Conservation (phyloP, 2,888 invertebrate species). For the Tipula vernalis region DNA sequence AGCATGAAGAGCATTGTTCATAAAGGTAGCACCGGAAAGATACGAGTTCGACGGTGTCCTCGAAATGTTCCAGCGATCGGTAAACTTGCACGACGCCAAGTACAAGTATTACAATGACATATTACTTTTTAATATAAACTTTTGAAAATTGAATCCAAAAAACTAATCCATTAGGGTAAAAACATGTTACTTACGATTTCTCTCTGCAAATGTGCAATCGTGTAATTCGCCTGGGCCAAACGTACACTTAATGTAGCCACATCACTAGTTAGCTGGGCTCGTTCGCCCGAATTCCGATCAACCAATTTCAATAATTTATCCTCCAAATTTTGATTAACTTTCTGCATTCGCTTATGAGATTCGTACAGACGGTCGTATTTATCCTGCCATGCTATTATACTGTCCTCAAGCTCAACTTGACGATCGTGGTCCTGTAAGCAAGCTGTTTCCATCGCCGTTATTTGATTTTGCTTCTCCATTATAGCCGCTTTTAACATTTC, state of each 20-base stretch:
- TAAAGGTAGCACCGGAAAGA: no score
- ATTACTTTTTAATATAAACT: no score
- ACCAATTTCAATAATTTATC: conserved; percentile 87
- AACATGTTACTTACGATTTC: conserved; percentile 56
- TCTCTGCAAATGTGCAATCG: conserved; percentile 67
- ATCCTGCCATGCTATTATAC: conserved; percentile 77
- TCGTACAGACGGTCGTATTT: conserved; percentile 88
- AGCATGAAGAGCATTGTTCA: no score
- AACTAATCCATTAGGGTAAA: no score
- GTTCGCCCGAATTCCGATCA: conserved; percentile 83
- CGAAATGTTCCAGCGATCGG: no score
- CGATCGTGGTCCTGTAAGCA: conserved; percentile 70
- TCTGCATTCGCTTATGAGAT: conserved; percentile 85
- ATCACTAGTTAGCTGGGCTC: conserved; percentile 73
- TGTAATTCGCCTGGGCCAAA: conserved; percentile 73
- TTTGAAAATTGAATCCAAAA: no score
- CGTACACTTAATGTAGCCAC: conserved; percentile 72
- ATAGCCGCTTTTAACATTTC: conserved; percentile 74
- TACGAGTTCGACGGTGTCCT: no score
- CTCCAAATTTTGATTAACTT: conserved; percentile 87
- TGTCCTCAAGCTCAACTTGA: conserved; percentile 67
- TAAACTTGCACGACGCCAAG: no score
- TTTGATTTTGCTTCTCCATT: conserved; percentile 68
- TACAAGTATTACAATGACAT: no score
- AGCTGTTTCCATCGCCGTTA: conserved; percentile 75